A percentile compares a stretch with the other conserved stretches of the same genome.
These are phyloP conservation scores for Spatulosminthurus flaviceps DNA, from an alignment of 2,888 invertebrate species.

Conservation along the genomic window DNA sequence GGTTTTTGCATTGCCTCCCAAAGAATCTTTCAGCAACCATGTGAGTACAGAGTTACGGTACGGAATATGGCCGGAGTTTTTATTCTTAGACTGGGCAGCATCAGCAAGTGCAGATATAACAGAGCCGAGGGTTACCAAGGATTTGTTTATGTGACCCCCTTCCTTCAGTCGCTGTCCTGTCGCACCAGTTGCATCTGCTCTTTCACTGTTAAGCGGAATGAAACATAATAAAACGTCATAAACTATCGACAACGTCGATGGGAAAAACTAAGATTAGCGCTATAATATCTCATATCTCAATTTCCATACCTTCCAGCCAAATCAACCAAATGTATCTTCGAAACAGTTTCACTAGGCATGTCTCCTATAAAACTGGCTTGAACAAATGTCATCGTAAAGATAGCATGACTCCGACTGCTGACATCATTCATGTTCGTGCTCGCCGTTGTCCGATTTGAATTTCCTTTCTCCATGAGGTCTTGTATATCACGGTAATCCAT, in stretches of 20 bases:
- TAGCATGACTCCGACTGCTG: conserved; percentile 89
- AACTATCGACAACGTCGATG: too few species aligned
- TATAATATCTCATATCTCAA: conserved; percentile 21
- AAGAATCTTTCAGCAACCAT: conserved; percentile 86
- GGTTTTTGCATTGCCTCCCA: conserved; percentile 90
- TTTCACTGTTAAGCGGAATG: conserved; percentile 79
- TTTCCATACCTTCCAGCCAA: conserved; percentile 80
- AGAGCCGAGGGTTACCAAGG: conserved; percentile 85
- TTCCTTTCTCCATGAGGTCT: conserved; percentile 82
- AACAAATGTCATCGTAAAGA: conserved; percentile 89
- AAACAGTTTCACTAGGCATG: conserved; percentile 88
- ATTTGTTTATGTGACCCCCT: conserved; percentile 91
- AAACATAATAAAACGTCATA: too few species aligned
- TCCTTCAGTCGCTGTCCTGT: conserved; percentile 87
- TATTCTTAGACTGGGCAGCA: conserved; percentile 45
- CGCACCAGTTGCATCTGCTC: conserved; percentile 88
- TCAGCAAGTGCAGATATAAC: conserved; percentile 84
- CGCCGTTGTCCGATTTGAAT: conserved; percentile 84
- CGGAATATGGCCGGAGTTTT: conserved; percentile 71
- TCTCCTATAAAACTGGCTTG: conserved; percentile 79
- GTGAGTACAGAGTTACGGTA: conserved; percentile 89
- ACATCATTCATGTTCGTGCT: conserved; percentile 93
- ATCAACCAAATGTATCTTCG: conserved; percentile 89
- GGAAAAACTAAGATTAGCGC: too few species aligned
- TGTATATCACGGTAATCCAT: conserved; percentile 86